Conservation (phyloP, 1,140 invertebrate species). For the Sweltsa coloradensis region DNA sequence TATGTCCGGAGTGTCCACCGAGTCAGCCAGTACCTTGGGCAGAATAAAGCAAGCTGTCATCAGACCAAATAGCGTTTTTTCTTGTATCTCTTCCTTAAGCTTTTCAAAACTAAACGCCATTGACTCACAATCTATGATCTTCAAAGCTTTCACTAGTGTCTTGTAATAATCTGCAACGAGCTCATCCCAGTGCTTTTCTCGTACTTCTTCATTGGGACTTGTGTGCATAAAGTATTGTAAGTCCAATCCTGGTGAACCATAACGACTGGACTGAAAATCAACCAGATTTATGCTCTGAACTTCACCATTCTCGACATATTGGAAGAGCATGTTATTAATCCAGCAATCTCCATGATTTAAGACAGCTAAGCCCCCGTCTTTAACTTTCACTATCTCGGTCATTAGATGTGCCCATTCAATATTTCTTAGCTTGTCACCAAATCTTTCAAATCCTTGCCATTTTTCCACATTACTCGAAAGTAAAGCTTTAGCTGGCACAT, state of each 20-base stretch:
- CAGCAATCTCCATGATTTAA: slow-evolving; percentile 18
- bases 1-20: not conserved
- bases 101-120: not conserved
- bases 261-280: slow-evolving; percentile 37
- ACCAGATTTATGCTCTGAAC: slow-evolving; percentile 22
- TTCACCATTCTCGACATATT: slow-evolving; percentile 10
- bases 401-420: not conserved
- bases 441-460: not conserved
- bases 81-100: slow-evolving; percentile 7
- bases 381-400: not conserved
- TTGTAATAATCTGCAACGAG: slow-evolving; percentile 32
- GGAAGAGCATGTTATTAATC: slow-evolving; percentile 18
- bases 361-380: not conserved
- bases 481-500: not conserved
- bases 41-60: not conserved
- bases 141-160: slow-evolving; percentile 26
- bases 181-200: slow-evolving; percentile 25
- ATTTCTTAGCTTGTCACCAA: not conserved
- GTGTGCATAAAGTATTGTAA: slow-evolving; percentile 38
- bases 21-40: slow-evolving; percentile 5
- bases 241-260: slow-evolving; percentile 35
- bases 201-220: slow-evolving; percentile 2
- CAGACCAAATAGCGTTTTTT: slow-evolving; percentile 6
- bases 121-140: slow-evolving; percentile 17
- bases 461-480: not conserved